Base-by-base conservation (phyloP, 2,113 vertebrate genomes). In the Chloropsis cyanopogon region DNA sequence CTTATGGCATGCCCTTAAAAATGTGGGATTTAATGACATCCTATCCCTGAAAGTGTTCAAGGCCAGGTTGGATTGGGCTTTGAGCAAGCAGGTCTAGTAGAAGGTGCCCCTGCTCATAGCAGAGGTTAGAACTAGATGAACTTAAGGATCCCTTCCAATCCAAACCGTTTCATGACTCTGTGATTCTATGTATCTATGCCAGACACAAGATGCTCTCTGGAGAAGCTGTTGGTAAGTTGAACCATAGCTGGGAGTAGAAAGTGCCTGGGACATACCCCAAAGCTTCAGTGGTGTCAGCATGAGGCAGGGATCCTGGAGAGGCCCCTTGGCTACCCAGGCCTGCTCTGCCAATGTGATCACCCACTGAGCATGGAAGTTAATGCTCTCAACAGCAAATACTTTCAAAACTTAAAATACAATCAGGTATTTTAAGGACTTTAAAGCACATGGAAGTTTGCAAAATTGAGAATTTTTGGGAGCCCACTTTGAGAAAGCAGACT, bases 301-400 rank as follows among this genome's bases (percentile, higher is more conserved):
- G 0, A 24, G 41, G 17, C 50, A 1, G 3, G 6, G 12, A 11
- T 26, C 33, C 56, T 65, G 47, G 7, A 64, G 52, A 19, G 31
- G 5, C 6, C 39, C 20, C n/a, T 44, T 1, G 1, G 9, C 18
- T 50, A 33, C 24, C 9, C 49, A 37, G 54, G 9, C 20, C 25
- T 1, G 3, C 39, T 90, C 46, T 71, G 37, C 21, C 1, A 0
- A 4, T 22, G 20, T 24, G 53, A 47, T 35, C 47, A 70, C 7
- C 2, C 12, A 6, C 1, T 7, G 31, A 31, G 11, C 37, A 57
- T 1, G 1, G 31, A 57, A 2, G 3, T 46, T 46, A 80, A 54
- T 6, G 3, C 1, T 73, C 12, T 17, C 11, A 42, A 69, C 46
- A 71, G 3, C 11, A 80, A 90, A 65, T 54, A 47, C 3, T 33